Evolutionary conservation across 2,888 invertebrate species (phyloP).

Genomic region (Cynaeus angustus): DNA sequence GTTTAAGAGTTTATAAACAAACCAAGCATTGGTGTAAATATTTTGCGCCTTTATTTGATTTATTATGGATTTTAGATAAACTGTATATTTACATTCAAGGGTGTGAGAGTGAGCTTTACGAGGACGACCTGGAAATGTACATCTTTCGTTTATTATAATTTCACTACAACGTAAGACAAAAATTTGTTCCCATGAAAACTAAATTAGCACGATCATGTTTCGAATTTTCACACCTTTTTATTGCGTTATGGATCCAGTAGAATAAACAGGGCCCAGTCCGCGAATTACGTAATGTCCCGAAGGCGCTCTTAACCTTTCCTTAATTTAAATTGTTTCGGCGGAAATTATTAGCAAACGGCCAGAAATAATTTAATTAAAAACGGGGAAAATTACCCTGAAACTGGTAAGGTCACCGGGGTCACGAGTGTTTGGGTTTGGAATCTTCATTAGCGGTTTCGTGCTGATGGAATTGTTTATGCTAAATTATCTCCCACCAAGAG

Average conservation of each 20-base stretch:
- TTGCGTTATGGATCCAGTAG: constrained; percentile 19
- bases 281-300: constrained; percentile 27
- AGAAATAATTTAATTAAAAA: not conserved
- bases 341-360: constrained; percentile 10
- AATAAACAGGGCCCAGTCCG: not conserved
- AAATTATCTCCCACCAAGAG: not conserved
- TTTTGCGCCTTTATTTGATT: no score
- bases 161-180: no score
- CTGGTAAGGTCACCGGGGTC: constrained; percentile 4
- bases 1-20: no score
- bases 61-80: no score
- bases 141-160: not conserved
- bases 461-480: constrained; percentile 9
- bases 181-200: no score
- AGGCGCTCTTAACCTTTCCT: constrained; percentile 23
- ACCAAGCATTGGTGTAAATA: no score
- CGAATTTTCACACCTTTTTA: constrained; percentile 14
- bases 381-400: not conserved
- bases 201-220: not conserved
- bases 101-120: no score
- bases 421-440: not conserved
- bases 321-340: constrained; percentile 18
- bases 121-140: constrained; percentile 8
- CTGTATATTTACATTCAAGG: no score
- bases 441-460: constrained; percentile 3